Evolutionary conservation across 2,888 invertebrate genomes (phyloP).

Genomic region (Callinectes sapidus): DNA sequence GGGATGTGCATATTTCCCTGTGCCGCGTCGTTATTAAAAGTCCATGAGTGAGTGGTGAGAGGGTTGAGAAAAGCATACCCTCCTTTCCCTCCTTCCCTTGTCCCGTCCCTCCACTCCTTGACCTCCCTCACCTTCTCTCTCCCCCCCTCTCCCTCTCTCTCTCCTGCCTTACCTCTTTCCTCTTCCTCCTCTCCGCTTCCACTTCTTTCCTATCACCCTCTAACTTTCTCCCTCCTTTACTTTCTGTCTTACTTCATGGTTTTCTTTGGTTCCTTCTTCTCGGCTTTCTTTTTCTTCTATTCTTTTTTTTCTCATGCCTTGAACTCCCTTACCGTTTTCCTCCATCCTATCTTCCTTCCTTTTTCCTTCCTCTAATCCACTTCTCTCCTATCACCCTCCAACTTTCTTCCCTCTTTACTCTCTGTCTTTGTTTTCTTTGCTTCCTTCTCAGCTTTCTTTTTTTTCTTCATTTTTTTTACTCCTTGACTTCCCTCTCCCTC

Average conservation of each 20-base stretch:
- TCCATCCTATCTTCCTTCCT: background rate
- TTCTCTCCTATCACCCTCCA: too few relatives aligned
- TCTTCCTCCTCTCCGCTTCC: background rate
- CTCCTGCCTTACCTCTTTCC: background rate
- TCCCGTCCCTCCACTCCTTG: background rate
- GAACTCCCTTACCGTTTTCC: background rate
- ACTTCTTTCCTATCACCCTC: background rate
- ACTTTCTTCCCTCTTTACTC: too few relatives aligned
- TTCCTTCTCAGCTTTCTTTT: too few relatives aligned
- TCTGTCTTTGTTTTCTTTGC: too few relatives aligned
- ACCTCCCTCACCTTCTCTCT: background rate
- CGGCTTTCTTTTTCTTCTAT: background rate
- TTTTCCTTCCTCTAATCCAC: too few relatives aligned
- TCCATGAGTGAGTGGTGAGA: constrained; percentile 54
- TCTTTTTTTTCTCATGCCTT: background rate
- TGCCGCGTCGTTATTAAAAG: constrained; percentile 53
- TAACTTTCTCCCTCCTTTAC: background rate
- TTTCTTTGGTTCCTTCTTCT: background rate
- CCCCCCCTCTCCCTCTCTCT: background rate
- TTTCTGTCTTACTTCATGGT: background rate
- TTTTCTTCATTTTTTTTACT: background rate
- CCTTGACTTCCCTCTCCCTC: too few relatives aligned
- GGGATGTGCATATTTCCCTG: constrained; percentile 51
- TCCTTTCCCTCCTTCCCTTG: background rate
- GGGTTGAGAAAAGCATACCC: background rate